Evolutionary conservation across 2,113 vertebrate species (phyloP).

Genomic region (Odocoileus virginianus): DNA sequence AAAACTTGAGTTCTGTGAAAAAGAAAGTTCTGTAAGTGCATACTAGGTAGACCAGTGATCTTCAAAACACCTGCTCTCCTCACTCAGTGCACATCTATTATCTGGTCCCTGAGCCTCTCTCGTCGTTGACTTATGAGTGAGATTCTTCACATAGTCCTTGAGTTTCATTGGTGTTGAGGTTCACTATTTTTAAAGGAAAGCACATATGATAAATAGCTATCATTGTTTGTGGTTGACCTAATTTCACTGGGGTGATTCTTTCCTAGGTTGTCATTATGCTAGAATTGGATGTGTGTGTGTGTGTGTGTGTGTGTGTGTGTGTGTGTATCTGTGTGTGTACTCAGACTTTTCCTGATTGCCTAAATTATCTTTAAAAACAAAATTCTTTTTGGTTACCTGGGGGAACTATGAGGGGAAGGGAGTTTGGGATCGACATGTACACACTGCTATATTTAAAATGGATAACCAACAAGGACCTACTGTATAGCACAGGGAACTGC

Average conservation of each 20-base stretch:
- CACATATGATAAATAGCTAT: neutral
- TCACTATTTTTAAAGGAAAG: neutral
- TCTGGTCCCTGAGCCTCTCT: neutral
- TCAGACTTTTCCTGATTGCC: neutral
- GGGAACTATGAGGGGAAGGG: neutral
- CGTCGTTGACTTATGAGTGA: neutral
- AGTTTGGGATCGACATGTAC: neutral
- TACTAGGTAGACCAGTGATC: too few relatives aligned
- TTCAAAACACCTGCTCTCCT: neutral
- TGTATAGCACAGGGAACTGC: neutral
- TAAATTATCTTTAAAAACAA: neutral
- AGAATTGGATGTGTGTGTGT: neutral
- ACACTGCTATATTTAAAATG: neutral
- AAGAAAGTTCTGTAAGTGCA: neutral
- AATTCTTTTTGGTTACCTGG: neutral
- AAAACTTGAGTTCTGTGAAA: neutral
- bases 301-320: too few relatives aligned
- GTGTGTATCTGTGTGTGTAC: too few relatives aligned
- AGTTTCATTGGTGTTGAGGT: neutral
- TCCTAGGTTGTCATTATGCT: neutral
- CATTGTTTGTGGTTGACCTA: neutral
- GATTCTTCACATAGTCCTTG: neutral
- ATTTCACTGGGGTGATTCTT: neutral
- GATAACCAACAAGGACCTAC: neutral
- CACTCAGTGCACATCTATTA: neutral